Evolutionary conservation across 37 sponge, comb jelly and placozoan genomes (phyloP).

Genomic region (Halisarca cf. caerulea): DNA sequence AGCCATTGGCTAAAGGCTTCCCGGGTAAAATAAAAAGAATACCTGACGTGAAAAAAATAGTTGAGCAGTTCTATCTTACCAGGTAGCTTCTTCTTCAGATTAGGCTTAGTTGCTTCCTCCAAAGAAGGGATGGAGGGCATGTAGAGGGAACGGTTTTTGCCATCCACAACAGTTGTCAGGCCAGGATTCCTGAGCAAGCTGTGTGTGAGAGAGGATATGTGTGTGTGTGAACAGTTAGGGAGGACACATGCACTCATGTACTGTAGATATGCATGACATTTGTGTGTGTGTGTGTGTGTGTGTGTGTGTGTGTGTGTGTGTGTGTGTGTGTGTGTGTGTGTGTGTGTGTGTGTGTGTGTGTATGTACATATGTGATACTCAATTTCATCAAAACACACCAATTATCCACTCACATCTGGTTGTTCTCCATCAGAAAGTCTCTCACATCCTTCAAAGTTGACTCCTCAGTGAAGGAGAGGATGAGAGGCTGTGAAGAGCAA

Average conservation of each 20-base stretch:
- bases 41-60: too few relatives aligned
- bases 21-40: too few relatives aligned
- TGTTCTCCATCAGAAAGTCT: slow-evolving; percentile 82
- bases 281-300: not conserved
- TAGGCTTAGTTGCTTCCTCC: slow-evolving; percentile 77
- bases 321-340: slow-evolving; percentile 20
- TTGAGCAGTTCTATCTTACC: too few relatives aligned
- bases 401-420: slow-evolving; percentile 53
- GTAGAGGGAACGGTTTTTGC: slow-evolving; percentile 89
- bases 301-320: slow-evolving; percentile 10
- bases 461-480: slow-evolving; percentile 63
- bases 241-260: not conserved
- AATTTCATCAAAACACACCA: not conserved
- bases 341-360: slow-evolving; percentile 6
- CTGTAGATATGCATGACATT: not conserved
- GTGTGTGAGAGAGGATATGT: not conserved
- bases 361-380: not conserved
- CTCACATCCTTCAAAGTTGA: slow-evolving; percentile 81
- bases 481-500: slow-evolving; percentile 74
- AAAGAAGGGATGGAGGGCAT: slow-evolving; percentile 76
- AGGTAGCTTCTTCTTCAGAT: slow-evolving; percentile 74
- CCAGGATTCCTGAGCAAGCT: slow-evolving; percentile 55
- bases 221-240: not conserved
- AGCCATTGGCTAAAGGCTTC: too few relatives aligned
- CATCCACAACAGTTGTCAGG: slow-evolving; percentile 79